Base-by-base conservation (phyloP, 2,797 vertebrate species). In the Melanotaenia parkinsoni region DNA sequence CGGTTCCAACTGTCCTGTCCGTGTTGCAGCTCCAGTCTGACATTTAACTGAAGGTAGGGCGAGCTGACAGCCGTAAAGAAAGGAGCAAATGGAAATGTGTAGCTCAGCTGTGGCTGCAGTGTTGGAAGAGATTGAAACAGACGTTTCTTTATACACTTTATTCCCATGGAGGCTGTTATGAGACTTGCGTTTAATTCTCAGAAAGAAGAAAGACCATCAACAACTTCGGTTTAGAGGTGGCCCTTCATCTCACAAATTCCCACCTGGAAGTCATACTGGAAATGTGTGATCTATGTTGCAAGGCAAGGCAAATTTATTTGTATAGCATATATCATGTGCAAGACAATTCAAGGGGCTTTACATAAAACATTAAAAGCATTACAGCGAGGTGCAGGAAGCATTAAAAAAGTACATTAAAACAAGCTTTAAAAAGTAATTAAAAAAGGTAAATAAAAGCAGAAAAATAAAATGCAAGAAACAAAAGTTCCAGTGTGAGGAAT, bases 251-350 rank as follows among this genome's bases (percentile, higher is more conserved):
- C 33, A 22, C 64, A 72, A 18, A 18, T 50, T 50, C 20, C n/a
- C 20, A 50, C 64, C 59, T 72, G 59, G 54, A 77, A 0, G 59
- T 63, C 64, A 53, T 72, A 30, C 3, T 60, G 67, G 56, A 22
- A 60, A 47, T 14, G 13, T 28, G 35, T 45, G 24, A 57, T 38
- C 54, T 32, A 1, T 28, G 67, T 38, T 51, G 32, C 11, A 40
- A 24, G 11, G 11, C 38, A 4, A 4, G 11, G 3, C 11, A 14
- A 40, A 3, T 13, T 40, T 3, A 14, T 33, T 33, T 33, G 32
- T 33, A 33, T 33, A 7, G 32, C 32, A 33, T 7, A 33, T 33
- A 6, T 33, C 32, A 33, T 33, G 32, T 33, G 7, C 32, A 33
- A 33, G 32, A 33, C 32, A 33, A 33, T 33, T 33, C 32, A 33